Percentiles rank a stretch among this genome's conserved stretches.
These are phyloP conservation scores for Anguilla pacifica DNA, from an alignment of 2,797 vertebrate genomes.

Conservation along the genomic window DNA sequence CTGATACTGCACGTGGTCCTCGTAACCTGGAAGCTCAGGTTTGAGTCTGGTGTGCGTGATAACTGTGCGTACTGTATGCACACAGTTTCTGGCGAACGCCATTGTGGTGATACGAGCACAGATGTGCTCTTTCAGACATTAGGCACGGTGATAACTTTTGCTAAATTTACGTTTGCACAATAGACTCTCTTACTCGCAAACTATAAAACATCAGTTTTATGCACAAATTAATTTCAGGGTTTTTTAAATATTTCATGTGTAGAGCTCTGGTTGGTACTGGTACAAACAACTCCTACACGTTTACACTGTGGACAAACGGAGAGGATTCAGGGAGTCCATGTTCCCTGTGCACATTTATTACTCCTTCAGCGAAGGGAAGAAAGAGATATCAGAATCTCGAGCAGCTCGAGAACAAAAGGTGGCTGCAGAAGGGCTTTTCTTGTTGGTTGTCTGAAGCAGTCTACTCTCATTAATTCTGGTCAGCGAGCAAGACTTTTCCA, in stretches of 20 bases:
- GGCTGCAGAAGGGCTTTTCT: constrained; percentile 37
- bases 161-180: neutral
- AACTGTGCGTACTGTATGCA: neutral
- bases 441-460: constrained; percentile 37
- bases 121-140: neutral
- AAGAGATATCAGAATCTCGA: neutral
- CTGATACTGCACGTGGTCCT: neutral
- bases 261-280: neutral
- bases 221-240: neutral
- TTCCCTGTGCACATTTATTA: neutral
- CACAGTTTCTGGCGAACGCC: neutral
- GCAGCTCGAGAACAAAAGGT: constrained; percentile 27
- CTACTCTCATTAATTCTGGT: constrained; percentile 46
- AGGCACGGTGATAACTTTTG: neutral
- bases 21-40: neutral
- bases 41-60: neutral
- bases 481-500: constrained; percentile 34
- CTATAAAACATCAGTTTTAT: neutral
- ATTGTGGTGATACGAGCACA: neutral
- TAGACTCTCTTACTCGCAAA: too few relatives aligned
- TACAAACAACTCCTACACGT: neutral
- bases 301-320: neutral
- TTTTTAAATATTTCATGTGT: neutral
- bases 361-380: neutral
- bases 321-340: neutral